Conservation (phyloP, 2,888 invertebrate genomes). For the Ectropis crepuscularia region DNA sequence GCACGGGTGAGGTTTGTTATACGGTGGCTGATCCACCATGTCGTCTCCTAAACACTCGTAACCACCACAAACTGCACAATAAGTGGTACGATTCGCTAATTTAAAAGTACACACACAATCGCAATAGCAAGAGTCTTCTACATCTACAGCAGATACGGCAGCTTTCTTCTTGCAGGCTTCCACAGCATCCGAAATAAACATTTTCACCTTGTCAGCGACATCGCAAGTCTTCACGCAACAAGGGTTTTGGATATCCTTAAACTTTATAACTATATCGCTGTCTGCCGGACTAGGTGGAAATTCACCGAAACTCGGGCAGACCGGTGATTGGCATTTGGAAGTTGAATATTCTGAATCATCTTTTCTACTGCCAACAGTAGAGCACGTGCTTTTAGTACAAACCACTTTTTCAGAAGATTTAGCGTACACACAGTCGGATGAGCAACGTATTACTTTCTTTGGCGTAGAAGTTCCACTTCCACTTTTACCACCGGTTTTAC, state of each 20-base stretch:
- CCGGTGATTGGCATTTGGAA: constrained; percentile 50
- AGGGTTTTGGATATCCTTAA: constrained; percentile 68
- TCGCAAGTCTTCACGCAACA: constrained; percentile 73
- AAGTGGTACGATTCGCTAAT: constrained; percentile 71
- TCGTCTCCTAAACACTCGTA: constrained; percentile 75
- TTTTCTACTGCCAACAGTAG: constrained; percentile 36
- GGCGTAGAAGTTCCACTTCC: constrained; percentile 6
- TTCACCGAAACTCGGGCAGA: constrained; percentile 49
- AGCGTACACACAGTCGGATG: constrained; percentile 62
- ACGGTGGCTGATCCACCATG: constrained; percentile 63
- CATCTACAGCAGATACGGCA: constrained; percentile 26
- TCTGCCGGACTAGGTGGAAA: constrained; percentile 71
- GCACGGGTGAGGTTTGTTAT: constrained; percentile 71
- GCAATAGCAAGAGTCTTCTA: constrained; percentile 69
- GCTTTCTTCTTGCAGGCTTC: constrained; percentile 50
- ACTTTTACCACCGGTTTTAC: not conserved
- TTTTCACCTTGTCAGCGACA: constrained; percentile 69
- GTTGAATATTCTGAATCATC: constrained; percentile 32
- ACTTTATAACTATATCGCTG: constrained; percentile 63
- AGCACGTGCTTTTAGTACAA: constrained; percentile 66
- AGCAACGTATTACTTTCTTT: constrained; percentile 52
- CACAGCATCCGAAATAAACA: constrained; percentile 65
- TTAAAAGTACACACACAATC: constrained; percentile 75
- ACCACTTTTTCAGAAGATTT: constrained; percentile 49
- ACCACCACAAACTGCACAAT: constrained; percentile 75